Percentiles rank a stretch among this genome's conserved stretches.
Evolutionary conservation across 2,888 invertebrate genomes (phyloP).

Genomic region (Tanypteryx hageni): DNA sequence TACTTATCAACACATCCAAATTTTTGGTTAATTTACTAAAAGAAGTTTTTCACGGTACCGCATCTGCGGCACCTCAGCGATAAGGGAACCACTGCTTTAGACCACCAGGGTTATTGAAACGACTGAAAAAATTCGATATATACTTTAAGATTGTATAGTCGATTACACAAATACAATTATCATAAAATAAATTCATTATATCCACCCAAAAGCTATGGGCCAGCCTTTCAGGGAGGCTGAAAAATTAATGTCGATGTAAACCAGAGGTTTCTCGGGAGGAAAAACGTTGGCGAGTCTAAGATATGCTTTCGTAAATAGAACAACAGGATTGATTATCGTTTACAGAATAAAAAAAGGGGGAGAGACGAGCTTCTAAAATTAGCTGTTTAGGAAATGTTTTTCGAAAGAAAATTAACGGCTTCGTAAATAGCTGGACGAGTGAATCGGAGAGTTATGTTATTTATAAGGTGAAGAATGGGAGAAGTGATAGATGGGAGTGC

Average conservation of each 20-base stretch:
- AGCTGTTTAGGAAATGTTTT: neutral
- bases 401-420: neutral
- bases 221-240: neutral
- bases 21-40: too few species aligned
- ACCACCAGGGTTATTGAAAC: too few species aligned
- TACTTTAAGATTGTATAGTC: neutral
- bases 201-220: neutral
- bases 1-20: too few species aligned
- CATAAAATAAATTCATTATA: neutral
- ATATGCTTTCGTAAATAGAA: neutral
- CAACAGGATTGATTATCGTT: neutral
- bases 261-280: neutral
- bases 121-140: neutral
- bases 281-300: neutral
- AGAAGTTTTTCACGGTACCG: too few species aligned
- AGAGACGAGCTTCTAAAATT: neutral
- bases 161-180: neutral
- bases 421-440: neutral
- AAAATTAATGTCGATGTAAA: neutral
- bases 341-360: neutral
- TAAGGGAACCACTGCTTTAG: too few species aligned
- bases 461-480: neutral
- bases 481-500: neutral
- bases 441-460: neutral
- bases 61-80: too few species aligned